These are phyloP conservation scores for Tyrophagus putrescentiae DNA, from an alignment of 1,140 invertebrate genomes.

Conservation along the genomic window DNA sequence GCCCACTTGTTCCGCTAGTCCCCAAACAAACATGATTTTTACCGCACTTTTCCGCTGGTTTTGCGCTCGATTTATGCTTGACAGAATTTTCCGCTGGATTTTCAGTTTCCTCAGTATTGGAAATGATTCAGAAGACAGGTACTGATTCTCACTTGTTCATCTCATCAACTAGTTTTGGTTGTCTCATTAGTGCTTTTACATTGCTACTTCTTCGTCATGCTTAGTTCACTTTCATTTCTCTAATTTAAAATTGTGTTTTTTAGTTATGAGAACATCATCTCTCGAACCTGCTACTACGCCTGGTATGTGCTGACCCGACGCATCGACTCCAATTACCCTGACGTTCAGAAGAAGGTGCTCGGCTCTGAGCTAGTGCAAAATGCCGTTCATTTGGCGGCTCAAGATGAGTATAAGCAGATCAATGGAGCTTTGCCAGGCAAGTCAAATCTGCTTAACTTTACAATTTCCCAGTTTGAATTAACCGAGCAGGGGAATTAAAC, in stretches of 20 bases:
- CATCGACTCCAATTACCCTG: conserved; percentile 19
- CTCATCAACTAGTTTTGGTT: too few species aligned
- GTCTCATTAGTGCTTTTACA: too few species aligned
- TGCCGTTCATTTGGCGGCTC: conserved; percentile 5
- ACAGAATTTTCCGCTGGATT: not conserved
- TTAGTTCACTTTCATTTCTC: too few species aligned
- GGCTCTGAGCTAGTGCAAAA: conserved; percentile 18
- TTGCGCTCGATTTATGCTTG: not conserved
- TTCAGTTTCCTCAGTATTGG: not conserved
- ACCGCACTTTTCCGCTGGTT: not conserved
- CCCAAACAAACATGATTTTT: not conserved
- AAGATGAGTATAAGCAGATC: conserved; percentile 4
- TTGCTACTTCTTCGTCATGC: too few species aligned
- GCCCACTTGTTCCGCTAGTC: not conserved
- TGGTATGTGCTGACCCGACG: conserved; percentile 23
- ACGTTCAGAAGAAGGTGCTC: conserved; percentile 25
- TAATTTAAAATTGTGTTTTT: too few species aligned
- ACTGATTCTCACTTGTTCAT: too few species aligned
- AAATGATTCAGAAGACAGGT: not conserved
- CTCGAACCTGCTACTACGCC: conserved; percentile 23
- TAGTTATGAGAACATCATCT: conserved; percentile 24
- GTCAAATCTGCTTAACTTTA: not conserved
- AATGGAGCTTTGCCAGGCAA: not conserved
- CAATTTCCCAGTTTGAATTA: not conserved
- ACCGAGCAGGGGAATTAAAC: not conserved